A percentile compares a stretch with the other conserved stretches of the same genome.
Evolutionary conservation across 2,797 vertebrate genomes (phyloP).

Genomic region (Poecile montanus): DNA sequence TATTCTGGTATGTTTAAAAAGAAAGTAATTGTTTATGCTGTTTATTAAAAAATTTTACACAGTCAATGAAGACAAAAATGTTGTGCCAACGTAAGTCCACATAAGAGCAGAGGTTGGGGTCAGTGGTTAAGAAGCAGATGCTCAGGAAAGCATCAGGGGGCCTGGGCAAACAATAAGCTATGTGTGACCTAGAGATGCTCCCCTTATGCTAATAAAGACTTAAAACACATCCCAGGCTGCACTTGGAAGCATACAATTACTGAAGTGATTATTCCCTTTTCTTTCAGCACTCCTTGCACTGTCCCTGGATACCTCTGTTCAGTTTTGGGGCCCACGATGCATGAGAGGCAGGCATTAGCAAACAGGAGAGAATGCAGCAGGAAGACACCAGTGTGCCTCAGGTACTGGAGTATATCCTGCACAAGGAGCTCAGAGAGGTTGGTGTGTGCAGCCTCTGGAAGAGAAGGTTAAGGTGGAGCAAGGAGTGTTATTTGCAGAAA

Average conservation of each 20-base stretch:
- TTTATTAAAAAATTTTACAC: background rate
- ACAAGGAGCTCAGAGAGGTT: background rate
- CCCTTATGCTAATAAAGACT: background rate
- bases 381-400: background rate
- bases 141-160: background rate
- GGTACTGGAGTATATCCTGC: background rate
- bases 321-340: background rate
- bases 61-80: background rate
- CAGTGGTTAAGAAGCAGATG: background rate
- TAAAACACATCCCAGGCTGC: background rate
- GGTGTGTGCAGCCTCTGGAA: background rate
- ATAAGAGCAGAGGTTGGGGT: background rate
- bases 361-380: background rate
- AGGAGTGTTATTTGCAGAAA: background rate
- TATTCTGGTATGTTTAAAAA: background rate
- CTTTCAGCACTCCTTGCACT: background rate
- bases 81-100: rapidly evolving
- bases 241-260: background rate
- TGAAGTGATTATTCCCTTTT: background rate
- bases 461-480: background rate
- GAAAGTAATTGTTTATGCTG: background rate
- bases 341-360: background rate
- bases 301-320: background rate
- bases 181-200: background rate
- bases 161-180: background rate